Base-by-base conservation (phyloP, 2,888 invertebrate genomes). In the Eupithecia exiguata region DNA sequence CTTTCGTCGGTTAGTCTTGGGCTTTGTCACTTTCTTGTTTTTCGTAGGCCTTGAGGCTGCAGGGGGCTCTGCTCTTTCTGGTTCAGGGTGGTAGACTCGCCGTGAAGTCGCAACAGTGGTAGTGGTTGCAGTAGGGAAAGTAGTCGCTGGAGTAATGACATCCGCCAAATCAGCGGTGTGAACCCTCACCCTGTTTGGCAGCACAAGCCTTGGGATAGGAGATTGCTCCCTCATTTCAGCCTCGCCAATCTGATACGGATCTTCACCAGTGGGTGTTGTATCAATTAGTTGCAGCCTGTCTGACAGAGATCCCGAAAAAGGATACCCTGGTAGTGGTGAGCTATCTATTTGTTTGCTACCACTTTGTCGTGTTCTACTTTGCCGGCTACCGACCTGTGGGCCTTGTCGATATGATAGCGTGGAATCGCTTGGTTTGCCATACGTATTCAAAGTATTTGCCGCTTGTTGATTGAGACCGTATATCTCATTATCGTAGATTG, bases 201-300 rank as follows among this genome's bases (percentile, higher is more conserved):
- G 81, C 91, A 93, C 92, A 5, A 94, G 83, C 77, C 92, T 92
- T 1, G 93, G 93, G n/a, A 94, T 94, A 0, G 94, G 94, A 1
- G 94, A 93, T 72, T 94, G 93, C 70, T 93, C 94, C 46, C 93
- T 84, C 89, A 94, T 89, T 63, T 94, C 94, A 0, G 93, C 93
- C 75, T 94, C 94, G 1, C 94, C 93, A 1, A 93, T 80, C 78
- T 93, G 93, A 77, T 94, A 94, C 0, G 94, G 94, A 68, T 94
- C 94, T 75, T 92, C 92, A 0, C 94, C 94, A 1, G 92, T 92
- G 0, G 93, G 93, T 2, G 93, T 93, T 0, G 93, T 91, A 68
- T 94, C 94, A 16, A 94, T 93, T 9, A 94, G 81, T 75, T 88
- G 89, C 9, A 94, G 83, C 74, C 93, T 84, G 74, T 93, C 92